Evolutionary conservation across 2,888 invertebrate species (phyloP), one percentile per base, ranked within the genome.

Genomic region (Tenthredo amoena): DNA sequence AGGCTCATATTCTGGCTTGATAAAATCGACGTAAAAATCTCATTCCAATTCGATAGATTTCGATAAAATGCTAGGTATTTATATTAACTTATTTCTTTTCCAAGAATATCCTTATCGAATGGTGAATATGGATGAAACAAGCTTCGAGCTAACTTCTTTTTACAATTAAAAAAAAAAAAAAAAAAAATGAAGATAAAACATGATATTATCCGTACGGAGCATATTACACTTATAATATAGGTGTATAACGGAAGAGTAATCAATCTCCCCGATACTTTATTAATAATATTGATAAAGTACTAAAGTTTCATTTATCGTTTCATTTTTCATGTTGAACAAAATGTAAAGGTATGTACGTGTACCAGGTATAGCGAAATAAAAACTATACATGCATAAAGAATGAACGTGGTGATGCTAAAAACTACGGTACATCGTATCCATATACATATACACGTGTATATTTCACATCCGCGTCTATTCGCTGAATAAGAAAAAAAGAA

Each of bases 231-330:
- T 15, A 15, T 43, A 12, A 43, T 43, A 12, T 12, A 43, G 10
- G 3, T 43, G 12, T 43, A 12, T 43, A 43, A 12, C 12, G 1
- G 5, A 50, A 18, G 18, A 50, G 18, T 50, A n/a, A 50, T 50
- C 50, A 50, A 50, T 50, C 18, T 43, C 43, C 6, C 31, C 6
- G 18, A 71, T 15, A 71, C 18, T 71, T 71, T 34, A 31, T 58
- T n/a, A 65, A 10, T 31, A 65, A 31, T 71, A 71, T 71, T 71
- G 71, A 71, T 37, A 71, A 71, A 71, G 71, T 71, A 18, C 6
- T 34, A 9, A 37, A 71, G 71, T 71, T 71, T 71, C 26, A 37
- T 71, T 18, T n/a, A 65, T n/a, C 62, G 26, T 26, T 12, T 12
- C 3, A 26, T 62, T 62, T 10, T 26, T 26, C 62, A 26, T 62